Evolutionary conservation across 2,113 vertebrate species (phyloP).

Genomic region (Procavia capensis): DNA sequence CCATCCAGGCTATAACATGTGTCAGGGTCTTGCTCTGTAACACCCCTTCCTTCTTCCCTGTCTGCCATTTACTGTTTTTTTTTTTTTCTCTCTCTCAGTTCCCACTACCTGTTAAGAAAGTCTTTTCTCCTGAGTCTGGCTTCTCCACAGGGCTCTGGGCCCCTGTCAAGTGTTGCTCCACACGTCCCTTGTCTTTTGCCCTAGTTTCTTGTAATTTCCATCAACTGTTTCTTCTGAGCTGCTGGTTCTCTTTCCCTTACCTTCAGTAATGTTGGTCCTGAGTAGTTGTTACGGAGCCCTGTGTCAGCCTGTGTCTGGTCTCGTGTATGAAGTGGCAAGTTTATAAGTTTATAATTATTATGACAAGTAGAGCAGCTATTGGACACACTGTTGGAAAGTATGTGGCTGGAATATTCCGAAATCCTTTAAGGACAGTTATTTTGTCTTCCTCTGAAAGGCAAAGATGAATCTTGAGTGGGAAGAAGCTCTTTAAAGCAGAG

Average conservation of each 20-base stretch:
- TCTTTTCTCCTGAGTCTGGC: background rate
- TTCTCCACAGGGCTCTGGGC: background rate
- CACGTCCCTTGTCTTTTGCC: background rate
- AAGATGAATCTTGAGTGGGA: background rate
- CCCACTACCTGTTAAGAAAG: background rate
- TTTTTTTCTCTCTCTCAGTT: background rate
- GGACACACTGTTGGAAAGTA: background rate
- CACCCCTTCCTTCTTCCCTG: background rate
- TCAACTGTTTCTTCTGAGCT: background rate
- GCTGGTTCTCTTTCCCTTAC: background rate
- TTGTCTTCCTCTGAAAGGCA: conserved; percentile 27
- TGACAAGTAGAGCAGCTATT: background rate
- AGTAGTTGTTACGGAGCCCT: background rate
- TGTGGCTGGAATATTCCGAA: background rate
- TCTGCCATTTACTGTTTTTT: background rate
- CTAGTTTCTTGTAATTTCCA: background rate
- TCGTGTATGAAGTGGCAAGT: background rate
- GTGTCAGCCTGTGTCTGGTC: background rate
- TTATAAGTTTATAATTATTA: background rate
- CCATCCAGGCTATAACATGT: too few relatives aligned
- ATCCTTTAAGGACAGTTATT: background rate
- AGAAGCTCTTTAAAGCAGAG: background rate
- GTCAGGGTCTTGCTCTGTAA: too few relatives aligned
- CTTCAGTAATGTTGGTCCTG: background rate
- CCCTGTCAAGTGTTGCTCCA: background rate